These are phyloP conservation scores for Zygothrica quintamaculata DNA, from an alignment of 2,888 invertebrate species.

Conservation along the genomic window DNA sequence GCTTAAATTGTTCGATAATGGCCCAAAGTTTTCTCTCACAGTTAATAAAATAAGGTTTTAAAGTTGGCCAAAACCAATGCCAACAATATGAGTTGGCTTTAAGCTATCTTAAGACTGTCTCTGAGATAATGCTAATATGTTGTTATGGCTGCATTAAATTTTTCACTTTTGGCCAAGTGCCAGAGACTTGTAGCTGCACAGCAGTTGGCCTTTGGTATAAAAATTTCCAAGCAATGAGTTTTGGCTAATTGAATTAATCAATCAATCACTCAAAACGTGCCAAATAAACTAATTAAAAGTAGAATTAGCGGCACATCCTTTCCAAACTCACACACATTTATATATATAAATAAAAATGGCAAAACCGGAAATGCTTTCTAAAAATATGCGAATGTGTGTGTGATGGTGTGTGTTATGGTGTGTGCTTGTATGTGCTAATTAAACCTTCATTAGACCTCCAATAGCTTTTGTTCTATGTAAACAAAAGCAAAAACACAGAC, in stretches of 20 bases:
- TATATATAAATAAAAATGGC: conserved; percentile 42
- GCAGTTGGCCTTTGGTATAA: neutral
- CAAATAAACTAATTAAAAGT: conserved; percentile 73
- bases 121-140: no score
- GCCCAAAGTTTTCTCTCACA: no score
- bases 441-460: conserved; percentile 69
- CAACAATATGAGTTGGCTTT: no score
- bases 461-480: conserved; percentile 62
- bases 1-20: no score
- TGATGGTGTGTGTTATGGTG: conserved; percentile 18
- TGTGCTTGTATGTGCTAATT: conserved; percentile 64
- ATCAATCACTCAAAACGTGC: conserved; percentile 64
- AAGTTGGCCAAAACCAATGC: no score
- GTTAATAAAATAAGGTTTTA: no score
- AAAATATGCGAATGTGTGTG: conserved; percentile 24
- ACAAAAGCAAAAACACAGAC: conserved; percentile 51
- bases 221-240: conserved; percentile 22
- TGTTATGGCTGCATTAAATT: no score
- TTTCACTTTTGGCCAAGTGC: no score
- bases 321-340: no score
- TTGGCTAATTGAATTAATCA: conserved; percentile 66
- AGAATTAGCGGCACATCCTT: conserved; percentile 61
- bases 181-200: no score
- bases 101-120: no score
- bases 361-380: conserved; percentile 45